Evolutionary conservation across 2,113 vertebrate species (phyloP).

Genomic region (Catharus bicknelli): DNA sequence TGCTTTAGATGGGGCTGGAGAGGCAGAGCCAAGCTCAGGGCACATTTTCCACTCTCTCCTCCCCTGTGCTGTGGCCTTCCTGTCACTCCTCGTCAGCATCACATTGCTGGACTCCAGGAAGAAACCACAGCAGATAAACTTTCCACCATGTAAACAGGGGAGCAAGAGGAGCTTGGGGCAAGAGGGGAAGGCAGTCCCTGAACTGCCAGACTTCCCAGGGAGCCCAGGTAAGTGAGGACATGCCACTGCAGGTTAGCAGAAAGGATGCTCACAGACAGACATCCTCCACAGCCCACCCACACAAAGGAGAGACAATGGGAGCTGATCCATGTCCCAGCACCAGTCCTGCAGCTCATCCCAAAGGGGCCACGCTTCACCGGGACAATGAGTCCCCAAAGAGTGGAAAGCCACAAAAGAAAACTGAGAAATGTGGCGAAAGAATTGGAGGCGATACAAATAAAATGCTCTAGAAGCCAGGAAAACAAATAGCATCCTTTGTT

Average conservation of each 20-base stretch:
- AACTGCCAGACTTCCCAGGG: neutral
- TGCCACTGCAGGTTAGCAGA: neutral
- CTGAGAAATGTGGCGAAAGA: neutral
- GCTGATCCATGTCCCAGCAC: neutral
- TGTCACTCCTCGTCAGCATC: conserved; percentile 45
- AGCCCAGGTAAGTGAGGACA: neutral
- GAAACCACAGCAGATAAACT: conserved; percentile 36
- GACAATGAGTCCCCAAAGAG: neutral
- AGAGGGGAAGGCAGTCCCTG: neutral
- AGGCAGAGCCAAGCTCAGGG: neutral
- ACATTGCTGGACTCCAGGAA: neutral
- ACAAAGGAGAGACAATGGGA: neutral
- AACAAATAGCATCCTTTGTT: conserved; percentile 59
- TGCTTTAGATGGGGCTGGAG: neutral
- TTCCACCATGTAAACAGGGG: conserved; percentile 19
- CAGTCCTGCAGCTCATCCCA: neutral
- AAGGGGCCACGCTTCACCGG: neutral
- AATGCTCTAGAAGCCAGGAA: conserved; percentile 35
- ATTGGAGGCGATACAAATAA: neutral
- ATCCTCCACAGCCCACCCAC: neutral
- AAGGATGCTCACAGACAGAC: neutral
- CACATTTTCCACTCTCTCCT: neutral
- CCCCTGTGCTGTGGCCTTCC: conserved; percentile 26
- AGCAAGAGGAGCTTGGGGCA: neutral
- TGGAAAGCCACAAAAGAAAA: conserved; percentile 13